Conservation (phyloP, 1,140 invertebrate genomes). For the Parapsyche elsis region DNA sequence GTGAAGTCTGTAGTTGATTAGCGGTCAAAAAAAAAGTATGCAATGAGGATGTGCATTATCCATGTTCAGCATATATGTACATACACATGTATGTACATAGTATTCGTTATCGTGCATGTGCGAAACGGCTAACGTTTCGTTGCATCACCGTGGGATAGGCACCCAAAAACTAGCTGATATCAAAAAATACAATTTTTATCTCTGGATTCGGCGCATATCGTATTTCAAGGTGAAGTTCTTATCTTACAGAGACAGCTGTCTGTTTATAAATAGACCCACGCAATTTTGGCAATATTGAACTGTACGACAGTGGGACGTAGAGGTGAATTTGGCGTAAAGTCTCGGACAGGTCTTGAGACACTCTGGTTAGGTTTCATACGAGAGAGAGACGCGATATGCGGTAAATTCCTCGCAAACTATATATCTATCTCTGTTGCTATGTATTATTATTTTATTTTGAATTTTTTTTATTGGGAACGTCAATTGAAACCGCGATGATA, state of each 20-base stretch:
- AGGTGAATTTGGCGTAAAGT: background rate
- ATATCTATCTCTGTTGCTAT: background rate
- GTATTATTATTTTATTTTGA: too few relatives aligned
- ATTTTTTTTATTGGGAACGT: too few relatives aligned
- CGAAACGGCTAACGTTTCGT: background rate
- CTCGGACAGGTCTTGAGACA: background rate
- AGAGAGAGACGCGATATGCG: background rate
- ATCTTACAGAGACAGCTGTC: slow-evolving; percentile 41
- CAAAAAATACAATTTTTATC: slow-evolving; percentile 21
- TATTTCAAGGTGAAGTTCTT: slow-evolving; percentile 39
- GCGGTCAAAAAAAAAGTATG: too few relatives aligned
- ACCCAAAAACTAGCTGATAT: slow-evolving; percentile 15
- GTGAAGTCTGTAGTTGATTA: too few relatives aligned
- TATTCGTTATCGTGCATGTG: background rate
- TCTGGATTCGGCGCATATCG: slow-evolving; percentile 31
- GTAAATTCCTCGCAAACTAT: background rate
- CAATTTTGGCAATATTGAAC: background rate
- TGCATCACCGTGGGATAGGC: slow-evolving; percentile 27
- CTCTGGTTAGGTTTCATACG: background rate
- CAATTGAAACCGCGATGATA: too few relatives aligned
- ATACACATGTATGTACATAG: background rate
- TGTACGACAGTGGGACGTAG: background rate
- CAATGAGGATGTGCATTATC: too few relatives aligned
- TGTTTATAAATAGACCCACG: background rate
- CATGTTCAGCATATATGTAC: background rate